phyloP scores from a whole-genome alignment of 2,888 invertebrate genomes.

The Bimastos eiseni region DNA sequence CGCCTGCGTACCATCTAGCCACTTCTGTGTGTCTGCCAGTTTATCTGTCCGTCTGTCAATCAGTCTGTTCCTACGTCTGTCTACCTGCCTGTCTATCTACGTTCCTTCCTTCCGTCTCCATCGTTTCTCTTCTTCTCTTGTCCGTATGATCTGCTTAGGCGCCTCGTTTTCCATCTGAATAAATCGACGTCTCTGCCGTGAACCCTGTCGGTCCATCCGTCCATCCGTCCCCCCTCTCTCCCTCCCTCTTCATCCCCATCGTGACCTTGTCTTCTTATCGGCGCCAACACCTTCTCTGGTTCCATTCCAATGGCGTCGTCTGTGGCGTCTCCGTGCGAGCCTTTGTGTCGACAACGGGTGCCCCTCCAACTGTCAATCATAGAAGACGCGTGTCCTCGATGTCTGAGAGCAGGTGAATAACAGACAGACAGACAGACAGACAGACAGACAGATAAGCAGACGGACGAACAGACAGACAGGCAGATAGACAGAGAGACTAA shows the following conservation, averaged over 20 bases:
- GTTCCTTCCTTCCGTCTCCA: neutral
- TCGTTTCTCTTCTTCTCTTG: neutral
- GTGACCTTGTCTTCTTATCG: neutral
- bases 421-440: neutral
- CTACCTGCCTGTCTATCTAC: neutral
- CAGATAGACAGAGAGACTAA: neutral
- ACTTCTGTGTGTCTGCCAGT: neutral
- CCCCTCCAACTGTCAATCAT: neutral
- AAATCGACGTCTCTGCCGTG: neutral
- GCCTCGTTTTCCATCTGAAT: constrained; percentile 9
- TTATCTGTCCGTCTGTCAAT: neutral
- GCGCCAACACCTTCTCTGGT: neutral
- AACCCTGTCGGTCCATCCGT: neutral
- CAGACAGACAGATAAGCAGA: neutral
- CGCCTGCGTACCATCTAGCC: too few species aligned
- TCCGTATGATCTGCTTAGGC: neutral
- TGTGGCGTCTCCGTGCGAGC: neutral
- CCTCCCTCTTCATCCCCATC: neutral
- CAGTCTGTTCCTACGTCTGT: neutral
- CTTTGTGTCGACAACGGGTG: neutral
- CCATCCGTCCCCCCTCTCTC: neutral
- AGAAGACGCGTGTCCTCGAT: neutral
- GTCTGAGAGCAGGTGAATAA: neutral
- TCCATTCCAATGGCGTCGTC: neutral
- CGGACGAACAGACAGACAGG: neutral